These are phyloP conservation scores for Drosophila neutralis DNA, from an alignment of 2,888 invertebrate genomes.

Conservation along the genomic window DNA sequence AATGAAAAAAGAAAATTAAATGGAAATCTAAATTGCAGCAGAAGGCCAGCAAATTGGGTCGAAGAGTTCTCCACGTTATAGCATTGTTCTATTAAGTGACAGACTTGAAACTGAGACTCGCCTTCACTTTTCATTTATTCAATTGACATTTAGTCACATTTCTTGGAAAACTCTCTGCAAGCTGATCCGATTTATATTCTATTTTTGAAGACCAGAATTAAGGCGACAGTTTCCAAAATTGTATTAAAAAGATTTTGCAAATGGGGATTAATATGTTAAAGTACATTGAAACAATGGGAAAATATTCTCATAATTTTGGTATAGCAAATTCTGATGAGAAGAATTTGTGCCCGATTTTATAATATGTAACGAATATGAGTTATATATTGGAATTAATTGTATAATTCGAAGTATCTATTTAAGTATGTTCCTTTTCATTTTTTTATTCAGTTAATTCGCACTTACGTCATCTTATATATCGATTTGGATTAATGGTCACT, in stretches of 20 bases:
- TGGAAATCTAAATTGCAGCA: conserved; percentile 32
- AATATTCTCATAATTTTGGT: neutral
- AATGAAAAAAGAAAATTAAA: conserved; percentile 42
- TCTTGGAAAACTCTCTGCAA: conserved; percentile 39
- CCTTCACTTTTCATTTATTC: conserved; percentile 55
- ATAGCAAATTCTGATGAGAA: neutral
- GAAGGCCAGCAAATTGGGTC: conserved; percentile 32
- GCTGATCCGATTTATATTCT: conserved; percentile 4
- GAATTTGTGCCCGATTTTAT: neutral
- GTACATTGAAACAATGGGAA: neutral
- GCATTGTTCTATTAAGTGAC: conserved; percentile 72
- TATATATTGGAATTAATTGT: neutral
- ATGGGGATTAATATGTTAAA: neutral
- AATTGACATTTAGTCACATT: conserved; percentile 46
- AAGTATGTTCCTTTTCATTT: neutral
- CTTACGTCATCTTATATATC: neutral
- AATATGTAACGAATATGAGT: neutral
- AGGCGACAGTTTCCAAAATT: neutral
- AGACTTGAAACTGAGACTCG: conserved; percentile 29
- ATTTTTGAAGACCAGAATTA: neutral
- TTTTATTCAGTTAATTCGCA: neutral
- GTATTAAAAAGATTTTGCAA: neutral
- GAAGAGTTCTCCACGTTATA: conserved; percentile 25
- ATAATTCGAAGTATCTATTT: neutral
- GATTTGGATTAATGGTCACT: neutral